These are phyloP conservation scores for Leptestheria dahalacensis DNA, from an alignment of 1,140 invertebrate species.

Conservation along the genomic window DNA sequence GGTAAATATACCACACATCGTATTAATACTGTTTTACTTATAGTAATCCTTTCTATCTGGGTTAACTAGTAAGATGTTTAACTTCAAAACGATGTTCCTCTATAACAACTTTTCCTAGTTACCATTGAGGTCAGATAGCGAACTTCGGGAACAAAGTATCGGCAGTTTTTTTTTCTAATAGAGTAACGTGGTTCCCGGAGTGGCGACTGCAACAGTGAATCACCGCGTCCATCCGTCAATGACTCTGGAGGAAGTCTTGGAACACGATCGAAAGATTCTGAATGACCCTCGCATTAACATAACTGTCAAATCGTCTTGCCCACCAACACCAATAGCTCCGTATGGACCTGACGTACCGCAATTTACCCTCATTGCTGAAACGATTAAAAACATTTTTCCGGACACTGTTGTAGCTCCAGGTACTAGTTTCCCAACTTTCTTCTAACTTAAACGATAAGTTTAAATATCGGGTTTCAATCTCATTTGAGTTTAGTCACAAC, in stretches of 20 bases:
- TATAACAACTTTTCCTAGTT: too few relatives aligned
- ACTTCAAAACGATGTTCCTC: conserved; percentile 4
- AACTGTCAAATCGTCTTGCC: conserved; percentile 23
- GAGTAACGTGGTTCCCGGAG: conserved; percentile 38
- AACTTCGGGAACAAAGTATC: too few relatives aligned
- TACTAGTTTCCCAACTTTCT: conserved; percentile 19
- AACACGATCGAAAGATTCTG: conserved; percentile 33
- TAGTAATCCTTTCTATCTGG: not conserved
- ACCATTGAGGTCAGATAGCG: too few relatives aligned
- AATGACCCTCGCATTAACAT: conserved; percentile 33
- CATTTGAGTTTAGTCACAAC: conserved; percentile 28
- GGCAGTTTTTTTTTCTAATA: too few relatives aligned
- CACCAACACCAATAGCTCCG: conserved; percentile 33
- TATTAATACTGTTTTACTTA: too few relatives aligned
- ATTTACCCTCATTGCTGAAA: conserved; percentile 33
- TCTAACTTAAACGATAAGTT: not conserved
- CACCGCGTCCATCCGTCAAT: conserved; percentile 39
- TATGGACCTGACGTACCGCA: conserved; percentile 30
- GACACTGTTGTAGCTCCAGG: conserved; percentile 34
- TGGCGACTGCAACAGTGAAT: conserved; percentile 36
- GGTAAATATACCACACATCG: not conserved
- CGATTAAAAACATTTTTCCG: conserved; percentile 32
- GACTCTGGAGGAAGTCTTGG: conserved; percentile 33
- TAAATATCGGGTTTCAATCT: conserved; percentile 5
- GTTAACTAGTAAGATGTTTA: not conserved